A percentile compares a stretch with the other conserved stretches of the same genome.
These are phyloP conservation scores for Lepus oiostolus DNA, from an alignment of 2,797 vertebrate genomes.

Conservation along the genomic window DNA sequence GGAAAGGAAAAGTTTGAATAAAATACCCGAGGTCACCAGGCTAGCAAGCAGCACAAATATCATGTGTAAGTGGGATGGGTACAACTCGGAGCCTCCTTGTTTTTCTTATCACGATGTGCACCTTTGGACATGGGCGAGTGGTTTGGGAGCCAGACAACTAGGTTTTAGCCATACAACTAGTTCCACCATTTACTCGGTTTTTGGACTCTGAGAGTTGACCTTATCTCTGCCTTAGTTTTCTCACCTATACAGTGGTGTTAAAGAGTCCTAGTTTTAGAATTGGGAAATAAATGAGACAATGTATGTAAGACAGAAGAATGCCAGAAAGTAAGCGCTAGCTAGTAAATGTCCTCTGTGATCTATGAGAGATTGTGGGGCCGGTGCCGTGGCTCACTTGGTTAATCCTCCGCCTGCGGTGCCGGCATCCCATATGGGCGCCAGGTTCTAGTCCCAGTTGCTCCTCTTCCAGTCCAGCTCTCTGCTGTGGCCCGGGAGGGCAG, in stretches of 20 bases:
- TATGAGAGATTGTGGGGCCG: background rate
- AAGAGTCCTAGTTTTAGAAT: background rate
- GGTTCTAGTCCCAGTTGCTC: no score
- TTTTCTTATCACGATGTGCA: accelerated
- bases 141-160: background rate
- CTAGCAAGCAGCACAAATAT: background rate
- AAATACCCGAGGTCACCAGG: background rate
- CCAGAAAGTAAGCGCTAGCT: background rate
- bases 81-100: no score
- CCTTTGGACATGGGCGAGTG: no score
- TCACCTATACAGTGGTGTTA: no score
- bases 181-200: background rate
- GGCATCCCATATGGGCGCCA: no score
- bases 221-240: background rate
- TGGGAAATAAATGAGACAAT: background rate
- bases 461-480: no score
- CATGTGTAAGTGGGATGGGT: background rate
- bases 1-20: background rate
- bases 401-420: no score
- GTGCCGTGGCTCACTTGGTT: no score
- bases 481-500: no score
- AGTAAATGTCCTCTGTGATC: background rate
- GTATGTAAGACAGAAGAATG: background rate
- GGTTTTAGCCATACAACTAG: background rate
- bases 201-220: background rate